Evolutionary conservation across 2,113 vertebrate species (phyloP).

Genomic region (Macquaria ambigua): DNA sequence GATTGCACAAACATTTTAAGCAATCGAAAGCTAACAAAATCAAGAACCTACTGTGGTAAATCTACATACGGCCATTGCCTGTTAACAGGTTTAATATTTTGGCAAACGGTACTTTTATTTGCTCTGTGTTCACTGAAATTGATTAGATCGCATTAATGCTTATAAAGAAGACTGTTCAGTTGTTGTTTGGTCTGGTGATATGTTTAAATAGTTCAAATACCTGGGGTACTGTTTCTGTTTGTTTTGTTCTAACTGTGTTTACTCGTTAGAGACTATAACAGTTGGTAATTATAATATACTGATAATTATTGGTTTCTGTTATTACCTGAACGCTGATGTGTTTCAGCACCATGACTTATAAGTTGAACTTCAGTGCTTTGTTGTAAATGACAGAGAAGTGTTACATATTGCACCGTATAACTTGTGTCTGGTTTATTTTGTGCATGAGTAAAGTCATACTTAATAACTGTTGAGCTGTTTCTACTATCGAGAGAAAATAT

Average conservation of each 20-base stretch:
- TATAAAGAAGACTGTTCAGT: slow-evolving; percentile 4
- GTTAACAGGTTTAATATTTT: slow-evolving; percentile 3
- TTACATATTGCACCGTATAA: slow-evolving; percentile 36
- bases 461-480: slow-evolving; percentile 40
- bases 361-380: slow-evolving; percentile 29
- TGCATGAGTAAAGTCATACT: slow-evolving; percentile 58
- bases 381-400: slow-evolving; percentile 49
- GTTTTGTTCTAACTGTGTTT: slow-evolving; percentile 18
- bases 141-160: neutral
- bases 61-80: neutral
- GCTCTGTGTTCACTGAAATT: slow-evolving; percentile 5
- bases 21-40: neutral
- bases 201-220: slow-evolving; percentile 28
- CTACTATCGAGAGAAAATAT: slow-evolving; percentile 26
- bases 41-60: slow-evolving; percentile 21
- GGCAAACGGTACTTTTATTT: slow-evolving; percentile 1
- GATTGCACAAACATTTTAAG: slow-evolving; percentile 10
- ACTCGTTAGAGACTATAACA: slow-evolving; percentile 15
- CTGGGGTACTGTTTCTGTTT: slow-evolving; percentile 19
- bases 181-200: slow-evolving; percentile 14
- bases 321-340: slow-evolving; percentile 16
- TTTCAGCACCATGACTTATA: slow-evolving; percentile 31
- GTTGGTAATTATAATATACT: slow-evolving; percentile 21
- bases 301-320: slow-evolving; percentile 35
- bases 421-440: slow-evolving; percentile 51